Conservation (phyloP, 2,113 vertebrate genomes). For the Brevimyrus niger region DNA sequence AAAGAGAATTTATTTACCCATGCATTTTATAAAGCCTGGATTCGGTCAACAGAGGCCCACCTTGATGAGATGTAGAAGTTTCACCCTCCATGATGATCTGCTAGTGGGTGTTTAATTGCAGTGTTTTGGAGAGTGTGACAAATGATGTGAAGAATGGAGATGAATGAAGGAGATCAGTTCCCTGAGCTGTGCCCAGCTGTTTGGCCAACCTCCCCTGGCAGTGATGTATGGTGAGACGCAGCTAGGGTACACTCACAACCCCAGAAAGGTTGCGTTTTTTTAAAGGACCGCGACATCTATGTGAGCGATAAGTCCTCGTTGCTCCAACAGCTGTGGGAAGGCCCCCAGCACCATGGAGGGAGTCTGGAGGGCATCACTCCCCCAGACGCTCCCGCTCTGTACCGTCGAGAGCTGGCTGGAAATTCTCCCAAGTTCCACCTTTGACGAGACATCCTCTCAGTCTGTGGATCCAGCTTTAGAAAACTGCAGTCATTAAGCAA, state of each 20-base stretch:
- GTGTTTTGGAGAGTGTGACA: not conserved
- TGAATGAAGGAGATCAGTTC: not conserved
- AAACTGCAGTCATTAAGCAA: conserved; percentile 68
- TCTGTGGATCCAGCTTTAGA: conserved; percentile 52
- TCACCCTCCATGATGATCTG: not conserved
- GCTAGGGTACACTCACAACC: not conserved
- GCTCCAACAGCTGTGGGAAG: not conserved
- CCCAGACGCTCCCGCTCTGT: not conserved
- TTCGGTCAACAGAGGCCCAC: not conserved
- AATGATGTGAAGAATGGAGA: not conserved
- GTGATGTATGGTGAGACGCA: not conserved
- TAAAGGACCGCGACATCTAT: not conserved
- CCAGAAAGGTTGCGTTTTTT: conserved; percentile 24
- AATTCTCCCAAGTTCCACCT: conserved; percentile 30
- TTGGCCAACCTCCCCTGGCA: not conserved
- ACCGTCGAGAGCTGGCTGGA: conserved; percentile 30
- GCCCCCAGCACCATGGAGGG: not conserved
- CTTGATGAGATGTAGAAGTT: not conserved
- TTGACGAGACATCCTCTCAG: conserved; percentile 41
- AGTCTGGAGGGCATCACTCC: not conserved
- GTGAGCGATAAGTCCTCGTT: not conserved
- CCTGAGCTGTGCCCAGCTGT: not conserved
- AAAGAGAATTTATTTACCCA: not conserved
- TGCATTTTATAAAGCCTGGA: not conserved
- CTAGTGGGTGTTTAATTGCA: not conserved